Conservation (phyloP, 1,140 invertebrate species). For the Euura lappo region DNA sequence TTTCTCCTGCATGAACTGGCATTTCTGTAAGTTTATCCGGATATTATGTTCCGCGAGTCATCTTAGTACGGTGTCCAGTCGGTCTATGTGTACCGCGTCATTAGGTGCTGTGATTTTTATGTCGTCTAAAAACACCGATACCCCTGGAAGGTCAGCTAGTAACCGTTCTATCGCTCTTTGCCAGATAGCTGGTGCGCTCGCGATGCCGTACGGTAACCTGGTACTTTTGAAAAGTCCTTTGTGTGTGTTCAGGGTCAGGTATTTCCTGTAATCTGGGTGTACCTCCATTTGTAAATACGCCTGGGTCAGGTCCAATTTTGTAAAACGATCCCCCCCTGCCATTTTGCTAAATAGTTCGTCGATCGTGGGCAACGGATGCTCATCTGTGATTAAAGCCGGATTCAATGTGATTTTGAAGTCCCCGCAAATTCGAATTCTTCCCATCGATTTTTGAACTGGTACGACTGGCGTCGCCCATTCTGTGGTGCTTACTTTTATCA, state of each 20-base stretch:
- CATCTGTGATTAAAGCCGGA: slow-evolving; percentile 34
- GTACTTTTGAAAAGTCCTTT: slow-evolving; percentile 28
- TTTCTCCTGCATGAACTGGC: slow-evolving; percentile 17
- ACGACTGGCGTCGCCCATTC: slow-evolving; percentile 59
- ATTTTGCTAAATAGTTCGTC: slow-evolving; percentile 34
- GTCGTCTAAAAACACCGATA: slow-evolving; percentile 16
- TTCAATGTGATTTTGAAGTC: slow-evolving; percentile 55
- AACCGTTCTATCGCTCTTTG: too few species aligned
- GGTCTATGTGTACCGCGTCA: not conserved
- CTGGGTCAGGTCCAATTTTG: slow-evolving; percentile 32
- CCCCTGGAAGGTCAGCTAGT: not conserved
- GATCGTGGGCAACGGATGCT: slow-evolving; percentile 35
- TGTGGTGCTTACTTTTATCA: slow-evolving; percentile 44
- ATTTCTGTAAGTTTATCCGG: slow-evolving; percentile 11
- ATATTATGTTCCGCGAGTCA: slow-evolving; percentile 9
- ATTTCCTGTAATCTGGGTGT: slow-evolving; percentile 20
- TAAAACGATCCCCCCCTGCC: slow-evolving; percentile 25
- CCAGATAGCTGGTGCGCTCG: not conserved
- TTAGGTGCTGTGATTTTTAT: slow-evolving; percentile 8
- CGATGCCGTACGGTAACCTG: slow-evolving; percentile 32
- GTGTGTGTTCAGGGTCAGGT: slow-evolving; percentile 31
- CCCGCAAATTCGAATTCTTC: slow-evolving; percentile 51
- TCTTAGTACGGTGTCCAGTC: not conserved
- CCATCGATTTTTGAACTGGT: slow-evolving; percentile 55
- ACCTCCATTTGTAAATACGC: slow-evolving; percentile 35